Evolutionary conservation across 2,888 invertebrate genomes (phyloP).

Genomic region (Mesorhabditis sp.): DNA sequence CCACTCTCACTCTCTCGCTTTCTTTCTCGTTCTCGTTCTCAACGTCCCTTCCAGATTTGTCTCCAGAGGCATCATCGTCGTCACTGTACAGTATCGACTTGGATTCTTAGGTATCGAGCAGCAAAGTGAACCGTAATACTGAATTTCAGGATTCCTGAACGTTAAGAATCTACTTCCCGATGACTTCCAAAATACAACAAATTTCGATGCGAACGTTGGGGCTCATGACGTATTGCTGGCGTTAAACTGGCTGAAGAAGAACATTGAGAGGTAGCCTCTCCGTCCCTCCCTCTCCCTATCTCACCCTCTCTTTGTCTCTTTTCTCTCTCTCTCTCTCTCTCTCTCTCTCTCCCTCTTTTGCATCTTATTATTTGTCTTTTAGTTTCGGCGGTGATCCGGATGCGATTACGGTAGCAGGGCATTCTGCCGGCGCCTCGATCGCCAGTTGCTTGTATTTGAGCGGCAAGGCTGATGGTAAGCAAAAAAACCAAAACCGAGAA

Average conservation of each 20-base stretch:
- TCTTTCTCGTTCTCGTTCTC: no score
- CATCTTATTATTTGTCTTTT: no score
- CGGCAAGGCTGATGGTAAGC: not conserved
- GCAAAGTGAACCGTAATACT: not conserved
- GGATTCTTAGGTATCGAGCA: not conserved
- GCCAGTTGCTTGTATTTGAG: not conserved
- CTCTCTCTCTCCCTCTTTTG: no score
- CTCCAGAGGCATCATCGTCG: not conserved
- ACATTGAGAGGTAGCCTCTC: not conserved
- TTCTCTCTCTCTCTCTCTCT: no score
- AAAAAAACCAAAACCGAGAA: not conserved
- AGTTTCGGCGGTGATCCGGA: constrained; percentile 4
- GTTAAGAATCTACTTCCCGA: not conserved
- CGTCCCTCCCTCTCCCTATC: no score
- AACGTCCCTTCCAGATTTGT: no score
- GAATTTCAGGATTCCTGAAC: not conserved
- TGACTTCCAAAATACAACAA: not conserved
- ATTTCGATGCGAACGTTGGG: not conserved
- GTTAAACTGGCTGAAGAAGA: not conserved
- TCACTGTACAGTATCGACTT: not conserved
- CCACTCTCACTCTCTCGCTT: no score
- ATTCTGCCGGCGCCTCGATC: not conserved
- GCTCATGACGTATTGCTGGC: constrained; percentile 4
- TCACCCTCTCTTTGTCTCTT: no score
- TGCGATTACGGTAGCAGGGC: not conserved